Evolutionary conservation across 1,140 invertebrate species (phyloP).

Genomic region (Rhopalosiphum padi): DNA sequence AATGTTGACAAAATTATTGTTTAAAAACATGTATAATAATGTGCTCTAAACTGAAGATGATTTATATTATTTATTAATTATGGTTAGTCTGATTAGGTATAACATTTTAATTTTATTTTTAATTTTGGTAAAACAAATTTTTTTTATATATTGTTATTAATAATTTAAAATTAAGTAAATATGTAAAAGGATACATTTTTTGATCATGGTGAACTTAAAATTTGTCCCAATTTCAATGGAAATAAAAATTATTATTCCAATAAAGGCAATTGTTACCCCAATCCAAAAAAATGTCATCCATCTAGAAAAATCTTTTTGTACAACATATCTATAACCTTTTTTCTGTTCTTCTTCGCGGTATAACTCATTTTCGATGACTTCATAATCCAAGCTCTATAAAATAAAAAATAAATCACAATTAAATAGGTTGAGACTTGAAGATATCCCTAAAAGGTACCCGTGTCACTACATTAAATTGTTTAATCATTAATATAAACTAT

Average conservation of each 20-base stretch:
- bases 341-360: slow-evolving; percentile 79
- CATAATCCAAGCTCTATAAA: slow-evolving; percentile 86
- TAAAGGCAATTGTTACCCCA: slow-evolving; percentile 91
- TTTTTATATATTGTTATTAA: neutral
- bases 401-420: slow-evolving; percentile 37
- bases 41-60: no score
- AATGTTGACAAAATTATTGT: no score
- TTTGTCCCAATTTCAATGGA: slow-evolving; percentile 83
- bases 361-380: slow-evolving; percentile 84
- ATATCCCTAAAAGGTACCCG: neutral
- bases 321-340: slow-evolving; percentile 75
- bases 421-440: no score
- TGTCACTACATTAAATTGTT: neutral
- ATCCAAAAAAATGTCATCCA: slow-evolving; percentile 95
- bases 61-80: no score
- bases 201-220: slow-evolving; percentile 81
- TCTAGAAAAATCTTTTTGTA: slow-evolving; percentile 79
- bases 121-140: no score
- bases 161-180: neutral
- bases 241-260: slow-evolving; percentile 90
- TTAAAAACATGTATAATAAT: no score
- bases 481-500: no score
- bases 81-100: no score
- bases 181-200: slow-evolving; percentile 78
- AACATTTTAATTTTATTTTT: no score